Percentiles rank a stretch among this genome's conserved stretches.
These are phyloP conservation scores for Melanotaenia parkinsoni DNA, from an alignment of 2,797 vertebrate genomes.

Conservation along the genomic window DNA sequence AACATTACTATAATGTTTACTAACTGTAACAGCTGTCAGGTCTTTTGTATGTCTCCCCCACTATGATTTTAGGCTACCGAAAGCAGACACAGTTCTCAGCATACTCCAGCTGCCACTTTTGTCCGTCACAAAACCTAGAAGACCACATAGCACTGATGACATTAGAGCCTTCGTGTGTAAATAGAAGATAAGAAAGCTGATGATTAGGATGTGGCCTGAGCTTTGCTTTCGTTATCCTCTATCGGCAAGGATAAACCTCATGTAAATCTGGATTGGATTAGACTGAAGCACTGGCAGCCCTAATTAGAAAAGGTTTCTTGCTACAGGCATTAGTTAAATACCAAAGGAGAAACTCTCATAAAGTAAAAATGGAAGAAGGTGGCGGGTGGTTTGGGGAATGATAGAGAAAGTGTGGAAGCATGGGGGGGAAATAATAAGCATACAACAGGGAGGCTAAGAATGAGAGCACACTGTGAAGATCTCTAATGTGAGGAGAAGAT, in stretches of 20 bases:
- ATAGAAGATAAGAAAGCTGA: constrained; percentile 72
- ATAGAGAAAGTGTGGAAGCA: constrained; percentile 18
- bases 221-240: constrained; percentile 60
- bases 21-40: neutral
- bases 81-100: constrained; percentile 26
- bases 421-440: constrained; percentile 26
- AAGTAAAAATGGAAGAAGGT: constrained; percentile 49
- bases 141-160: constrained; percentile 54
- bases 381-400: constrained; percentile 12
- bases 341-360: constrained; percentile 47
- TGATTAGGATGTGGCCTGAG: constrained; percentile 60
- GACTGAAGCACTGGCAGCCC: constrained; percentile 51
- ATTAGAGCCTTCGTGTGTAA: constrained; percentile 65
- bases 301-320: constrained; percentile 69
- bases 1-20: constrained; percentile 14
- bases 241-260: constrained; percentile 72
- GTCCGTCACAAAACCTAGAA: constrained; percentile 42
- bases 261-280: constrained; percentile 74
- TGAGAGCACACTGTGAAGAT: constrained; percentile 5
- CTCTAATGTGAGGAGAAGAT: constrained; percentile 28
- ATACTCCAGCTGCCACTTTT: constrained; percentile 26
- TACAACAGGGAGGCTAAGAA: neutral
- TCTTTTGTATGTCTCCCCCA: constrained; percentile 13
- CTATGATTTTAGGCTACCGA: constrained; percentile 20
- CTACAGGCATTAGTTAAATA: constrained; percentile 58